Evolutionary conservation across 2,113 vertebrate genomes (phyloP).

Genomic region (Equus przewalskii): DNA sequence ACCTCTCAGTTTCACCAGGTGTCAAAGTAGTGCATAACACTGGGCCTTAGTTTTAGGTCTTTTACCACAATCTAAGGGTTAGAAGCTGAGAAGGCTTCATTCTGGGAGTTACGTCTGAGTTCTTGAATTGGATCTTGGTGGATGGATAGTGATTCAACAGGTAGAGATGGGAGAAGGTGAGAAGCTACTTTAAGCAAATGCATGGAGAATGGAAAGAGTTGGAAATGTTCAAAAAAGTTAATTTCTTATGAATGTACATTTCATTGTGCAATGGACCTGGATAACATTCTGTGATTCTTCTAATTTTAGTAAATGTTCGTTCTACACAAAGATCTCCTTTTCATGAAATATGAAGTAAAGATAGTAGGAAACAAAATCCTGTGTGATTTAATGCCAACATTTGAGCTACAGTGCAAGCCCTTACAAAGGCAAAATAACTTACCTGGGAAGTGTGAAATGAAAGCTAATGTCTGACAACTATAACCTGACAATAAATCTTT

Average conservation of each 20-base stretch:
- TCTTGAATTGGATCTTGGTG: background rate
- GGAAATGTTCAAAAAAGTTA: background rate
- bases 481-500: background rate
- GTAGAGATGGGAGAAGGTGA: background rate
- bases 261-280: background rate
- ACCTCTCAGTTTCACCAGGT: background rate
- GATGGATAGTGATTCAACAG: background rate
- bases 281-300: background rate
- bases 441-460: background rate
- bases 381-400: background rate
- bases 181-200: background rate
- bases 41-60: background rate
- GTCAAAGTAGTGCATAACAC: background rate
- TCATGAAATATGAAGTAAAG: background rate
- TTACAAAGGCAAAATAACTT: background rate
- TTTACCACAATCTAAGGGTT: background rate
- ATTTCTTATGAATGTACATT: background rate
- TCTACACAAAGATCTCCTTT: background rate
- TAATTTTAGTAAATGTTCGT: background rate
- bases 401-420: background rate
- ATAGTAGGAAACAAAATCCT: background rate
- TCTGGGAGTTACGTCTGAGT: background rate
- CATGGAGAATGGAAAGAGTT: background rate
- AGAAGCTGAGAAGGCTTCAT: background rate
- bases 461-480: background rate